Evolutionary conservation across 2,888 invertebrate species (phyloP).

Genomic region (Agriopis aurantiaria): DNA sequence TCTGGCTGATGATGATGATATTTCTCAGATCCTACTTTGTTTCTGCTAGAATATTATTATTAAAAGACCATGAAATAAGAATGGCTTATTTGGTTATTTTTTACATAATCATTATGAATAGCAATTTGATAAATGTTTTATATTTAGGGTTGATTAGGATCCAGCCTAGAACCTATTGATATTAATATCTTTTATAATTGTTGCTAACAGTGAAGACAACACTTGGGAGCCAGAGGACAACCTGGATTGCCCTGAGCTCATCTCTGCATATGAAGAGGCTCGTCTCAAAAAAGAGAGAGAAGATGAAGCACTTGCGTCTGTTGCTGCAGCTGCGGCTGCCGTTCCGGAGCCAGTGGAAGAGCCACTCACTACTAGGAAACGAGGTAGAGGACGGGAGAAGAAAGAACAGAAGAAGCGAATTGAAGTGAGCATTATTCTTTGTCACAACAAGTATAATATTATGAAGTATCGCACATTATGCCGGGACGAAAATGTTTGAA

Average conservation of each 20-base stretch:
- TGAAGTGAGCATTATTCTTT: conserved; percentile 48
- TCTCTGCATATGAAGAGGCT: conserved; percentile 90
- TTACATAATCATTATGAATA: no score
- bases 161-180: no score
- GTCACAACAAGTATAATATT: no score
- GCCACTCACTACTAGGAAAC: conserved; percentile 60
- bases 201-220: conserved; percentile 88
- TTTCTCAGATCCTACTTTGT: no score
- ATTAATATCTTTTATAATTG: background rate
- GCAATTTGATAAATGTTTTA: no score
- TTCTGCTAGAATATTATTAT: no score
- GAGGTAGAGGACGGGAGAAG: conserved; percentile 30
- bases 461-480: background rate
- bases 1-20: no score
- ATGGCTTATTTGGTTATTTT: no score
- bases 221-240: conserved; percentile 95
- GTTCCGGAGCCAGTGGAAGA: conserved; percentile 63
- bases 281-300: conserved; percentile 77
- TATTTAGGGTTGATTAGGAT: background rate
- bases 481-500: no score
- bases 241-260: conserved; percentile 91
- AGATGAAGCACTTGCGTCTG: conserved; percentile 48
- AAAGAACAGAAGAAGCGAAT: conserved; percentile 69
- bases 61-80: no score
- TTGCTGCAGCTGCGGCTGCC: conserved; percentile 40